phyloP scores from a whole-genome alignment of 2,113 vertebrate genomes.

The Erythrocercus mccallii region DNA sequence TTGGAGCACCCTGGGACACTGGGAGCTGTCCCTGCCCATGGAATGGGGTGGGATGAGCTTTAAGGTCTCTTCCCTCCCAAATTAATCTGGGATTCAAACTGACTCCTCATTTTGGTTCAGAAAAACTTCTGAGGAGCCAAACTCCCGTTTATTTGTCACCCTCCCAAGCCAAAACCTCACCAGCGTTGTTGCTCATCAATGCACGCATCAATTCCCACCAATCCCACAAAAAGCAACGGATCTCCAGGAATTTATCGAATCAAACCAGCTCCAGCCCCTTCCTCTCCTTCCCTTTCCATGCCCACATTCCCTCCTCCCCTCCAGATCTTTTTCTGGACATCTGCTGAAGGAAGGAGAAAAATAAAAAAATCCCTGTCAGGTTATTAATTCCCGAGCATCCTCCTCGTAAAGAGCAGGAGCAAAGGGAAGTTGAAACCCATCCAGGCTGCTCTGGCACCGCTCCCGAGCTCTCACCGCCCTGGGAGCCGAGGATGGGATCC shows the following conservation, averaged over 20 bases:
- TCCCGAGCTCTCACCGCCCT: background rate
- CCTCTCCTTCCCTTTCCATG: background rate
- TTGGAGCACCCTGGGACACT: background rate
- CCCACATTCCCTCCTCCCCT: background rate
- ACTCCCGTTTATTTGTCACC: background rate
- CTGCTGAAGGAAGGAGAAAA: background rate
- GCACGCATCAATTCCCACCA: background rate
- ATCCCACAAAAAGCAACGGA: background rate
- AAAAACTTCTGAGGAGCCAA: background rate
- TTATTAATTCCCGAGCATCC: constrained; percentile 35
- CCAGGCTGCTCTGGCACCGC: constrained; percentile 14
- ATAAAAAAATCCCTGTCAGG: background rate
- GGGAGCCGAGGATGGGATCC: background rate
- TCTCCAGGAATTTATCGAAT: background rate
- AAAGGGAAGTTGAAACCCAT: background rate
- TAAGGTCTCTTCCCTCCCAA: background rate
- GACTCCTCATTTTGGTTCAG: background rate
- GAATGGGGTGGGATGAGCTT: accelerated
- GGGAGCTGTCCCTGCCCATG: background rate
- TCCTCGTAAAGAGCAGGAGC: background rate
- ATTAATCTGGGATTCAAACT: background rate
- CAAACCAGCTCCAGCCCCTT: background rate
- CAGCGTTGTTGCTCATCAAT: background rate
- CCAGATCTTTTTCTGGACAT: background rate
- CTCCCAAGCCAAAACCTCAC: background rate